Conservation (phyloP, 2,888 invertebrate species). For the Ceriagrion tenellum region DNA sequence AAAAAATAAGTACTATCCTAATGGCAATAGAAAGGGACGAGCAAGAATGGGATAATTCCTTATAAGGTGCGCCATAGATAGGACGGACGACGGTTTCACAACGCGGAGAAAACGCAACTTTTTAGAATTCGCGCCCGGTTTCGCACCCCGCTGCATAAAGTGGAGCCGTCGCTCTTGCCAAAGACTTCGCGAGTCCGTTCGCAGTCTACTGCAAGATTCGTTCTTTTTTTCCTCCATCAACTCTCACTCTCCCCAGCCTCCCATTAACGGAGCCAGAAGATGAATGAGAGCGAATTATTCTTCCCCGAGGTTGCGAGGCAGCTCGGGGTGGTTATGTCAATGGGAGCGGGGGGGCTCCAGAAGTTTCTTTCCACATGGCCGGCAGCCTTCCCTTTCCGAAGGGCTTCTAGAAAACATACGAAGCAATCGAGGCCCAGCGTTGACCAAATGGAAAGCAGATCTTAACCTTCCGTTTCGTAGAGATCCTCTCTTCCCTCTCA, state of each 20-base stretch:
- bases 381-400: neutral
- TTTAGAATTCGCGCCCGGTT: neutral
- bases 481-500: neutral
- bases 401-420: neutral
- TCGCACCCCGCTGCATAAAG: neutral
- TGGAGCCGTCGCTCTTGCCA: neutral
- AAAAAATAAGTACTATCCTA: neutral
- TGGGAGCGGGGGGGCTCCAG: neutral
- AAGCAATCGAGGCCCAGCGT: neutral
- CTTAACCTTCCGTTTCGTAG: neutral
- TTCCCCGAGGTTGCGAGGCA: neutral
- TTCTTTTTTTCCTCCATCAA: neutral
- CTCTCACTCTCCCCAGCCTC: neutral
- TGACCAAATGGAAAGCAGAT: neutral
- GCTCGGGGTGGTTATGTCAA: neutral
- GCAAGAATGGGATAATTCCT: neutral
- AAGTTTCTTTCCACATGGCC: neutral
- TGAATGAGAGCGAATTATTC: conserved; percentile 8
- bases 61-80: neutral
- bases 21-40: neutral
- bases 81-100: neutral
- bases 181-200: neutral
- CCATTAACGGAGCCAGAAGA: conserved; percentile 8
- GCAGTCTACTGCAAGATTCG: neutral
- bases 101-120: conserved; percentile 5